phyloP scores from a whole-genome alignment of 2,113 vertebrate species.

The Alouatta palliata region DNA sequence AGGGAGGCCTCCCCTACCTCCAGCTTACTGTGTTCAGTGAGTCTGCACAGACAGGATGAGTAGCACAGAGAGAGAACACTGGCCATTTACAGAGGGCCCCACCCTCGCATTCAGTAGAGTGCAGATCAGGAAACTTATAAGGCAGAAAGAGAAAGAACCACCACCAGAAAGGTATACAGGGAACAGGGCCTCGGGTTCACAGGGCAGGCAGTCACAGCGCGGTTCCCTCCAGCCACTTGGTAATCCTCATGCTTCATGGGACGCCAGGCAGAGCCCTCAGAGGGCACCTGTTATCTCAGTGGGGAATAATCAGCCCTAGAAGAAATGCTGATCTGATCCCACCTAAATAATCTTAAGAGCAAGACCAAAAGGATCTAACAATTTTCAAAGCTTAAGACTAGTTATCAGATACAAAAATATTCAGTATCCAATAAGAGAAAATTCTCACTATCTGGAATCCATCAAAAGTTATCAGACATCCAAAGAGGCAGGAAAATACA shows the following conservation, averaged over 20 bases:
- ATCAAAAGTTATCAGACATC: neutral
- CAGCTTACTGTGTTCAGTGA: neutral
- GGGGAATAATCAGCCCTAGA: neutral
- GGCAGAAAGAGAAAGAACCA: neutral
- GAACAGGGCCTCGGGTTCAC: neutral
- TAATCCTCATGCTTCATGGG: too few species aligned
- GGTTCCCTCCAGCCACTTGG: neutral
- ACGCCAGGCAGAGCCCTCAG: neutral
- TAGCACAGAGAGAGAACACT: rapidly evolving
- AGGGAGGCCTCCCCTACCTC: rapidly evolving
- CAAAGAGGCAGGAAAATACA: neutral
- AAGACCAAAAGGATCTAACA: neutral
- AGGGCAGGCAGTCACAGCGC: neutral
- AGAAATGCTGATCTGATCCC: neutral
- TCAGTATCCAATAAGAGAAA: neutral
- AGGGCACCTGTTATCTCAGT: neutral
- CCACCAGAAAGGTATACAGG: neutral
- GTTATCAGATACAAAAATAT: neutral
- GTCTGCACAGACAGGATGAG: neutral
- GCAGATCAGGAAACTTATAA: neutral
- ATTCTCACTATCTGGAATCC: neutral
- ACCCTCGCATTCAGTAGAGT: neutral
- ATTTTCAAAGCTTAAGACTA: neutral
- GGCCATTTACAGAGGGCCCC: neutral
- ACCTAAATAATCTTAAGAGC: neutral